Conservation (phyloP, 2,797 vertebrate genomes). For the Sebastes paucispinis region DNA sequence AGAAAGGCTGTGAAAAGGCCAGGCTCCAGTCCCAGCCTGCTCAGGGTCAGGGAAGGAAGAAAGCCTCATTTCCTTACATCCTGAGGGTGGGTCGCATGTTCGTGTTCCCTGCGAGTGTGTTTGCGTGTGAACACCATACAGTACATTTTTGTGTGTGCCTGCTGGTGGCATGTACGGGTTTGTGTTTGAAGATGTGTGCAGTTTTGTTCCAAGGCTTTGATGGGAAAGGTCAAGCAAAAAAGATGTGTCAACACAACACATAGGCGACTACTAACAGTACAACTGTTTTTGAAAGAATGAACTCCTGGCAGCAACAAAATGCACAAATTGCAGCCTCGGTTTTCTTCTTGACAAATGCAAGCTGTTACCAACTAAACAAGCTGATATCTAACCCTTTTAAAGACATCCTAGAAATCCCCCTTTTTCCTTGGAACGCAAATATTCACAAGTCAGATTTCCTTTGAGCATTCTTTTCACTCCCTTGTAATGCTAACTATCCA, state of each 20-base stretch:
- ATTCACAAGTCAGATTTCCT: constrained; percentile 13
- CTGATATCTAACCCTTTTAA: constrained; percentile 9
- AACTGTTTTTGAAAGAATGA: not conserved
- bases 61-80: constrained; percentile 78
- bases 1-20: constrained; percentile 36
- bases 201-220: not conserved
- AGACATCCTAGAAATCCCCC: constrained; percentile 24
- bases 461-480: constrained; percentile 39
- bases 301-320: constrained; percentile 4
- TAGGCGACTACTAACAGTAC: not conserved
- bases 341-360: constrained; percentile 12
- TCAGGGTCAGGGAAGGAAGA: constrained; percentile 75
- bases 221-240: not conserved
- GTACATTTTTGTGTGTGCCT: not conserved
- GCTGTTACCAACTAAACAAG: constrained; percentile 10
- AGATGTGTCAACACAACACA: not conserved
- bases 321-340: not conserved
- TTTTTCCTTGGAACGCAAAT: not conserved
- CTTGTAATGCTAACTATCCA: constrained; percentile 25
- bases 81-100: constrained; percentile 72
- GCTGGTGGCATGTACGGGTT: not conserved
- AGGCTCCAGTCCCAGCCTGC: constrained; percentile 35
- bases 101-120: constrained; percentile 19
- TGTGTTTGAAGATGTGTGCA: not conserved
- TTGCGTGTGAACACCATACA: constrained; percentile 4